These are phyloP conservation scores for Syritta pipiens DNA, from an alignment of 2,888 invertebrate genomes.

Conservation along the genomic window DNA sequence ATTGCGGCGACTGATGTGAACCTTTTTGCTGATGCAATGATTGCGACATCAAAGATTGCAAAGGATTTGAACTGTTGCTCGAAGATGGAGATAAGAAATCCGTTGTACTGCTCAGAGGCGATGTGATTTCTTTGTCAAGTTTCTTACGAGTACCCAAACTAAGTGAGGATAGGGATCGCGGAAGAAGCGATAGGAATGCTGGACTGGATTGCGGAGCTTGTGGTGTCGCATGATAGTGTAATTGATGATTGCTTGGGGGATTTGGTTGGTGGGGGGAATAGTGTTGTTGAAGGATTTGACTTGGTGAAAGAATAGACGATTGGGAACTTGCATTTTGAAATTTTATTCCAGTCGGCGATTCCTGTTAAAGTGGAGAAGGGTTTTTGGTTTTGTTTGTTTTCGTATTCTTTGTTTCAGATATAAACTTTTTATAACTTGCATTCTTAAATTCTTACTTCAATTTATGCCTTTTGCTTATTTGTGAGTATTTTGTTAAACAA, in stretches of 20 bases:
- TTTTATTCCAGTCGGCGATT: slow-evolving; percentile 74
- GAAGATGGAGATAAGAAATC: slow-evolving; percentile 73
- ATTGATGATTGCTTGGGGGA: slow-evolving; percentile 72
- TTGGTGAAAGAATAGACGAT: slow-evolving; percentile 75
- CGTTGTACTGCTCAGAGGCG: slow-evolving; percentile 76
- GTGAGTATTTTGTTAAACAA: too few species aligned
- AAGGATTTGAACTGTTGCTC: slow-evolving; percentile 72
- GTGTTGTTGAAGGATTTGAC: slow-evolving; percentile 74
- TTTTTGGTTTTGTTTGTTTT: slow-evolving; percentile 46
- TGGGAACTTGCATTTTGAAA: slow-evolving; percentile 70
- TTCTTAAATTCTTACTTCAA: background rate
- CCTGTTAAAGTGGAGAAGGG: slow-evolving; percentile 72
- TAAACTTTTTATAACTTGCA: slow-evolving; percentile 9
- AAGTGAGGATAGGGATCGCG: slow-evolving; percentile 79
- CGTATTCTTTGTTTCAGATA: slow-evolving; percentile 12
- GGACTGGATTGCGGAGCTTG: slow-evolving; percentile 76
- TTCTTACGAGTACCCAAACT: slow-evolving; percentile 79
- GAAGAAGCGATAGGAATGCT: slow-evolving; percentile 79
- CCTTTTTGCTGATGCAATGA: slow-evolving; percentile 79
- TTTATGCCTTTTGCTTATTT: background rate
- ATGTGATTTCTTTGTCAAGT: slow-evolving; percentile 77
- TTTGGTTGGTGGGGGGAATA: slow-evolving; percentile 73
- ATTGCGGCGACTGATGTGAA: slow-evolving; percentile 70
- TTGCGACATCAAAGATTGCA: slow-evolving; percentile 74
- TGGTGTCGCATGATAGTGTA: slow-evolving; percentile 74